Percentiles rank a stretch among this genome's conserved stretches.
These are phyloP conservation scores for Diglossa cyanea DNA, from an alignment of 2,797 vertebrate species.

Conservation along the genomic window DNA sequence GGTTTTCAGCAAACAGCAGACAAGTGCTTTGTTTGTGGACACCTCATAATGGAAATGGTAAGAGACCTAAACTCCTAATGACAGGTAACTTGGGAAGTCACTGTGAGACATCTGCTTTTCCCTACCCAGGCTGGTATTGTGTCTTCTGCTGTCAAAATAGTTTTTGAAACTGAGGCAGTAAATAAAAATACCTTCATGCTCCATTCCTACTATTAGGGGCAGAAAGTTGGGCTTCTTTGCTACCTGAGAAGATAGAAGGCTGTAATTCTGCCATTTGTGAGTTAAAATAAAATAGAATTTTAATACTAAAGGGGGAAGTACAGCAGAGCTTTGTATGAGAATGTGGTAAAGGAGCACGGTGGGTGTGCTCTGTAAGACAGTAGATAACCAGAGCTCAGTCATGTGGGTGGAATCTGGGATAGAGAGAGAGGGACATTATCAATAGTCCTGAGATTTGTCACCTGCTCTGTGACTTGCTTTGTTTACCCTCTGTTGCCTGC, in stretches of 20 bases:
- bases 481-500: not conserved
- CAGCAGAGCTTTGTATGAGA: not conserved
- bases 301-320: not conserved
- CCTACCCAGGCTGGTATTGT: not conserved
- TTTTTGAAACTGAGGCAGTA: not conserved
- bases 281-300: not conserved
- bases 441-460: not conserved
- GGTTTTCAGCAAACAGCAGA: constrained; percentile 99
- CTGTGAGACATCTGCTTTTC: not conserved
- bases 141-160: not conserved
- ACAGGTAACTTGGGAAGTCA: not conserved
- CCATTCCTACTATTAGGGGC: not conserved
- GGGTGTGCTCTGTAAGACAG: not conserved
- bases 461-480: not conserved
- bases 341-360: not conserved
- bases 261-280: not conserved
- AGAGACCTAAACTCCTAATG: constrained; percentile 38
- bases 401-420: not conserved
- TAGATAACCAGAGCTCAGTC: not conserved
- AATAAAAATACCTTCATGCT: not conserved
- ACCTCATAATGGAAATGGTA: constrained; percentile 99
- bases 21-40: constrained; percentile 98
- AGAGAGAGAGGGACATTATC: not conserved
- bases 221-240: not conserved
- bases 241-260: not conserved